These are phyloP conservation scores for Pseudachorutes palmiensis DNA, from an alignment of 1,140 invertebrate genomes.

Conservation along the genomic window DNA sequence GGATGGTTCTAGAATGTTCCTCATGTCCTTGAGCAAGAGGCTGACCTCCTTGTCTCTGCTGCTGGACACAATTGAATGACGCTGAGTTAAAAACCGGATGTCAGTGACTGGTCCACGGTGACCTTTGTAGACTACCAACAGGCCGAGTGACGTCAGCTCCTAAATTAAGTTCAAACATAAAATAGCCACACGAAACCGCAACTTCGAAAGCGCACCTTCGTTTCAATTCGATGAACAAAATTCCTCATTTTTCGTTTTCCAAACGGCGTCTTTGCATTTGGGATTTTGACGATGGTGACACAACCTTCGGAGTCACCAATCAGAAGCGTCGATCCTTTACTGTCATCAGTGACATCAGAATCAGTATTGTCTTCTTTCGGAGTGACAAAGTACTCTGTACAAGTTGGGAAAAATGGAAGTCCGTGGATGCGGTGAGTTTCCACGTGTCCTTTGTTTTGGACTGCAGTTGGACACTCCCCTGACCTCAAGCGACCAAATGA, in stretches of 20 bases:
- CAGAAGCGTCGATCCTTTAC: slow-evolving; percentile 16
- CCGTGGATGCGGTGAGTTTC: slow-evolving; percentile 33
- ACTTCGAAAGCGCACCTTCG: not conserved
- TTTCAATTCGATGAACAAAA: slow-evolving; percentile 21
- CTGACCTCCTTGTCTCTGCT: slow-evolving; percentile 31
- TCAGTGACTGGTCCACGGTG: slow-evolving; percentile 23
- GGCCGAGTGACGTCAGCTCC: slow-evolving; percentile 9
- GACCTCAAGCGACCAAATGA: slow-evolving; percentile 16
- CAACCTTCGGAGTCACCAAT: slow-evolving; percentile 28
- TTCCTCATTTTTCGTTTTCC: slow-evolving; percentile 26
- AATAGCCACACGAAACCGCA: not conserved
- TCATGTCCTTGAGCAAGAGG: slow-evolving; percentile 28
- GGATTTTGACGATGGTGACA: slow-evolving; percentile 29
- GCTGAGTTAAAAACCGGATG: slow-evolving; percentile 20
- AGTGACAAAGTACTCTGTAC: slow-evolving; percentile 22
- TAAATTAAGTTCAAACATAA: slow-evolving; percentile 9
- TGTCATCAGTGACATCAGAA: too few species aligned
- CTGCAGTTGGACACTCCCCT: slow-evolving; percentile 14
- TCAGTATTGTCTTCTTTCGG: not conserved
- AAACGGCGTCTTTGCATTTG: slow-evolving; percentile 20
- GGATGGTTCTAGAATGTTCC: slow-evolving; percentile 21
- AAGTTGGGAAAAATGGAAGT: slow-evolving; percentile 22
- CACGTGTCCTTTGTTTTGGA: slow-evolving; percentile 29
- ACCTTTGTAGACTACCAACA: slow-evolving; percentile 24
- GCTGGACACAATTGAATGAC: slow-evolving; percentile 26